Conservation (phyloP, 2,888 invertebrate species). For the Trachelus iudaicus region DNA sequence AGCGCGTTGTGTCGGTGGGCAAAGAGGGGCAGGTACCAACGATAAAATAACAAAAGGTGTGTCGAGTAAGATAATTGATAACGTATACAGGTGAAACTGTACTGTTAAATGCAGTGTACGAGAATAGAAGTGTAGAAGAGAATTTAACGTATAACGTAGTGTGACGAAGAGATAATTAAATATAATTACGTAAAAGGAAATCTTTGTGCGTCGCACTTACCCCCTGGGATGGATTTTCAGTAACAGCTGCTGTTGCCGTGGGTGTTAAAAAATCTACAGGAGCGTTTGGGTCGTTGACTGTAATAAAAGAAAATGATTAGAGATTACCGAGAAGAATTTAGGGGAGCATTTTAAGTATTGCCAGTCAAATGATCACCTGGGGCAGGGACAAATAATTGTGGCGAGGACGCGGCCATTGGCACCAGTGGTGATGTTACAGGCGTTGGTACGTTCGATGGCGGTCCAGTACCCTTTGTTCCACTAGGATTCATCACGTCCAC, state of each 20-base stretch:
- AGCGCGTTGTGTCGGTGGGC: neutral
- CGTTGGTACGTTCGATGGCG: slow-evolving; percentile 55
- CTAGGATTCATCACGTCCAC: slow-evolving; percentile 89
- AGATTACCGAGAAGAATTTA: neutral
- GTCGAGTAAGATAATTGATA: slow-evolving; percentile 17
- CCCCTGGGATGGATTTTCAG: slow-evolving; percentile 53
- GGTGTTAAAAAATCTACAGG: slow-evolving; percentile 71
- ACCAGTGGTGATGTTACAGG: slow-evolving; percentile 64
- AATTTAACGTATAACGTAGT: neutral
- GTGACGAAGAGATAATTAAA: slow-evolving; percentile 3
- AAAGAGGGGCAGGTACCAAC: slow-evolving; percentile 18
- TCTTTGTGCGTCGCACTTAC: slow-evolving; percentile 42
- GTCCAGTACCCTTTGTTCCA: slow-evolving; percentile 65
- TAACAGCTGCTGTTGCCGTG: slow-evolving; percentile 39
- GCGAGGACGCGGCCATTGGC: slow-evolving; percentile 64
- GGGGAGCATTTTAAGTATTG: neutral
- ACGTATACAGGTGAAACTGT: slow-evolving; percentile 37
- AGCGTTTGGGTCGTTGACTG: slow-evolving; percentile 68
- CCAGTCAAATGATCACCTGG: slow-evolving; percentile 56
- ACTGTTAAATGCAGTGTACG: slow-evolving; percentile 39
- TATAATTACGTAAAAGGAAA: slow-evolving; percentile 3
- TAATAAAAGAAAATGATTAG: slow-evolving; percentile 18
- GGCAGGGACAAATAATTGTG: slow-evolving; percentile 70
- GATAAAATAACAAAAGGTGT: slow-evolving; percentile 22
- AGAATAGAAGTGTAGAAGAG: neutral